A percentile compares a stretch with the other conserved stretches of the same genome.
These are phyloP conservation scores for Psilopsiagon aymara DNA, from an alignment of 2,113 vertebrate species.

Conservation along the genomic window DNA sequence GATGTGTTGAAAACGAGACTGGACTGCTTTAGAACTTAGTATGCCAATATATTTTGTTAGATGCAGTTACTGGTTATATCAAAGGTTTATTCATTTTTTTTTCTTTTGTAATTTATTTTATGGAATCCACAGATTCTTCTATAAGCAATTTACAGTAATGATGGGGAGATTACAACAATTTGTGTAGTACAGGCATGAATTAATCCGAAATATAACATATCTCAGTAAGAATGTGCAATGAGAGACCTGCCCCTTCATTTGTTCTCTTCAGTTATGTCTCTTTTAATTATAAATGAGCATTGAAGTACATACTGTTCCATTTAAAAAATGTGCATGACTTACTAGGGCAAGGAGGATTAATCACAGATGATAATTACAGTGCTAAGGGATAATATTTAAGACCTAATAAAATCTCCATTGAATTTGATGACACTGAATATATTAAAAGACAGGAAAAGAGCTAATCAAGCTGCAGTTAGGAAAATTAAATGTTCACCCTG, in stretches of 20 bases:
- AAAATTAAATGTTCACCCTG: conserved; percentile 20
- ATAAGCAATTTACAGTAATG: background rate
- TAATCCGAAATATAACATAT: background rate
- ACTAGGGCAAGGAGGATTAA: conserved; percentile 40
- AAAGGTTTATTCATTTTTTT: background rate
- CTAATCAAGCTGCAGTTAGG: conserved; percentile 17
- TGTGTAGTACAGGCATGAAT: background rate
- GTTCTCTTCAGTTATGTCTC: background rate
- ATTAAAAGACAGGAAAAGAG: conserved; percentile 38
- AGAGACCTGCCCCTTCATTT: conserved; percentile 9
- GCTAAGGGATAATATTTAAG: conserved; percentile 47
- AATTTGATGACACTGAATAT: conserved; percentile 10
- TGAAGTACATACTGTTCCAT: background rate
- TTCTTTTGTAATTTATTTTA: background rate
- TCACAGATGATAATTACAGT: conserved; percentile 63
- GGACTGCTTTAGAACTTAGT: background rate
- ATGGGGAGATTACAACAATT: background rate
- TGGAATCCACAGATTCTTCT: background rate
- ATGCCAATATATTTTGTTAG: background rate
- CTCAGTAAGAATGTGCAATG: background rate
- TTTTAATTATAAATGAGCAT: conserved; percentile 7
- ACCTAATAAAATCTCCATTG: conserved; percentile 55
- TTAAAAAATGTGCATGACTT: conserved; percentile 36
- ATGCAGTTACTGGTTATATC: background rate
- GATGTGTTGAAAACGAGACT: background rate